A percentile compares a stretch with the other conserved stretches of the same genome.
phyloP scores from a whole-genome alignment of 2,113 vertebrate species.

The Morone saxatilis region DNA sequence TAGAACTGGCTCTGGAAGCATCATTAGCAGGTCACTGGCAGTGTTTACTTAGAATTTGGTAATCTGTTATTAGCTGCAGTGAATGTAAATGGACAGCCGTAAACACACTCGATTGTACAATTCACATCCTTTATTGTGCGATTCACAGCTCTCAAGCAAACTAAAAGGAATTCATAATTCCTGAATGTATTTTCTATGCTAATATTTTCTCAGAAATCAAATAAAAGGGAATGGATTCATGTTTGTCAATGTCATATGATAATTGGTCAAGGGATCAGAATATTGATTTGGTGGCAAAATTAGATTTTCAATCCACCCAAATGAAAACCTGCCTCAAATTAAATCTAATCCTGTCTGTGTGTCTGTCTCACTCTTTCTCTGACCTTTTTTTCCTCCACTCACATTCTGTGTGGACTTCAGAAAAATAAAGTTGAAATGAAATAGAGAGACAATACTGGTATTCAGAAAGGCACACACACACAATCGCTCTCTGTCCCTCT shows the following conservation, averaged over 20 bases:
- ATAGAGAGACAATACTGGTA: constrained; percentile 35
- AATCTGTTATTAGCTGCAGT: constrained; percentile 22
- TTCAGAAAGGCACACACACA: constrained; percentile 24
- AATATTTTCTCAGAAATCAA: constrained; percentile 56
- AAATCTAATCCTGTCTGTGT: constrained; percentile 28
- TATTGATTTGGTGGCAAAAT: constrained; percentile 63
- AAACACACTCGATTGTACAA: constrained; percentile 12
- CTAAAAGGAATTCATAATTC: constrained; percentile 33
- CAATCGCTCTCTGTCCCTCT: neutral
- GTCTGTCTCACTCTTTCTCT: neutral
- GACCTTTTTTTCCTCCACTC: neutral
- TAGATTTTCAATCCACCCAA: constrained; percentile 57
- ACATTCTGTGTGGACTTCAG: constrained; percentile 5
- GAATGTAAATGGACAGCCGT: constrained; percentile 44
- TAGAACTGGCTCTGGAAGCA: constrained; percentile 12
- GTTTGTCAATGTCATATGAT: constrained; percentile 60
- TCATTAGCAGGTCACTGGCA: constrained; percentile 52
- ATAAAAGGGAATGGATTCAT: constrained; percentile 35
- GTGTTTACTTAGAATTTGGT: constrained; percentile 25
- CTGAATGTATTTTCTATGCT: constrained; percentile 32
- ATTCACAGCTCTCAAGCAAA: constrained; percentile 29
- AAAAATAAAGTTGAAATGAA: constrained; percentile 44
- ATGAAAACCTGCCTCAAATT: constrained; percentile 61
- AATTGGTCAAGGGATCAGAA: constrained; percentile 42
- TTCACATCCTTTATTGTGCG: constrained; percentile 27